phyloP scores from a whole-genome alignment of 2,888 invertebrate species.

The Clistopyga incitator region DNA sequence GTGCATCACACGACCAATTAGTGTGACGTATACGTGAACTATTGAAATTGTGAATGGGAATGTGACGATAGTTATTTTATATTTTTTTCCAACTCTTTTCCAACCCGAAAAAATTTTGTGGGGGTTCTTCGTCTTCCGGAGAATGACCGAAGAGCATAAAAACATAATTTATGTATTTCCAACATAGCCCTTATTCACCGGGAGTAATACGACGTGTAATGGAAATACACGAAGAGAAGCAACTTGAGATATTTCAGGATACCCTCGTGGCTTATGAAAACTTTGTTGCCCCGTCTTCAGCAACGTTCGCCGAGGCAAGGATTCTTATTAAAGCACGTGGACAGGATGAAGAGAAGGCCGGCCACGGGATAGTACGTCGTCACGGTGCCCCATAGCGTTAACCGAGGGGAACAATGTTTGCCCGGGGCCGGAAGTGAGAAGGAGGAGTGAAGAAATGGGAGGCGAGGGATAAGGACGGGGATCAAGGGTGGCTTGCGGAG shows the following conservation, averaged over 20 bases:
- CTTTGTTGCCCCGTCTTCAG: constrained; percentile 50
- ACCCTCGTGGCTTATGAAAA: constrained; percentile 1
- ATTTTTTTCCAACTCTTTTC: no score
- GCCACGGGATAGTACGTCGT: constrained; percentile 41
- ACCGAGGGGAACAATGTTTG: constrained; percentile 60
- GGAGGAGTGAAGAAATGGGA: constrained; percentile 11
- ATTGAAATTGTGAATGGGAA: constrained; percentile 37
- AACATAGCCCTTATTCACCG: no score
- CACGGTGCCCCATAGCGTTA: constrained; percentile 34
- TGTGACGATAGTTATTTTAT: constrained; percentile 45
- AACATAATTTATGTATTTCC: no score
- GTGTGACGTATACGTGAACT: constrained; percentile 22
- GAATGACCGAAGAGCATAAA: constrained; percentile 10
- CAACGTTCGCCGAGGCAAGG: constrained; percentile 5
- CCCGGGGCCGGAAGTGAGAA: constrained; percentile 44
- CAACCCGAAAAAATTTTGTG: no score
- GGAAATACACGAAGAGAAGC: not conserved
- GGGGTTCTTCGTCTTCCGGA: not conserved
- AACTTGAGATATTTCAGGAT: not conserved
- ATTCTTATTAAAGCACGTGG: constrained; percentile 54
- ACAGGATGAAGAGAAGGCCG: constrained; percentile 44
- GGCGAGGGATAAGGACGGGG: constrained; percentile 46
- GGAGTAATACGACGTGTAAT: no score
- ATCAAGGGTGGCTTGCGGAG: constrained; percentile 61
- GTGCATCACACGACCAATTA: constrained; percentile 24